These are phyloP conservation scores for Ametastegia equiseti DNA, from an alignment of 2,888 invertebrate species.

Conservation along the genomic window DNA sequence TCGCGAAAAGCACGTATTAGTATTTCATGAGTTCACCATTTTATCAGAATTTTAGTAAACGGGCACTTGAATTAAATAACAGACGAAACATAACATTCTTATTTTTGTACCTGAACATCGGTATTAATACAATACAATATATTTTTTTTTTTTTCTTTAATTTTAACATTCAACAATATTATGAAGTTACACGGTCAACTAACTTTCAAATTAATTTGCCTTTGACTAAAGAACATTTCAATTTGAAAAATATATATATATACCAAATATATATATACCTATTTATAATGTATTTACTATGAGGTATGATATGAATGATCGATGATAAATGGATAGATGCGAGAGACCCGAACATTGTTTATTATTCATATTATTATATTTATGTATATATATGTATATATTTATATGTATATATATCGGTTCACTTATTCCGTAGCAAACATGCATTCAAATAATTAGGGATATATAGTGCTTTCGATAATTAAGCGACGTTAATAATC, in stretches of 20 bases:
- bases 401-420: constrained; percentile 29
- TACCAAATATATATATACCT: constrained; percentile 11
- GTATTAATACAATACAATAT: constrained; percentile 12
- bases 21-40: constrained; percentile 39
- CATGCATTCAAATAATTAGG: constrained; percentile 18
- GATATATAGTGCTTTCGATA: not conserved
- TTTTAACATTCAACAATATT: constrained; percentile 44
- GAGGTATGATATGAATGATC: constrained; percentile 44
- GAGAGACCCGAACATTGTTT: constrained; percentile 27
- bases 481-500: not conserved
- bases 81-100: constrained; percentile 40
- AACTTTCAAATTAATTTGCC: constrained; percentile 38
- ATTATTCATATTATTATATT: not conserved
- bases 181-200: constrained; percentile 17
- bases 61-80: constrained; percentile 44
- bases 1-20: constrained; percentile 5
- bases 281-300: constrained; percentile 27
- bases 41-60: constrained; percentile 37
- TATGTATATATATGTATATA: not conserved
- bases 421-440: constrained; percentile 38
- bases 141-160: not conserved
- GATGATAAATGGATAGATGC: constrained; percentile 32
- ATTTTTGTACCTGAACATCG: constrained; percentile 46
- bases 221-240: constrained; percentile 32
- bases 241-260: constrained; percentile 38